Conservation (phyloP, 1,140 invertebrate genomes). For the Pseudomyrmex flavicornis region DNA sequence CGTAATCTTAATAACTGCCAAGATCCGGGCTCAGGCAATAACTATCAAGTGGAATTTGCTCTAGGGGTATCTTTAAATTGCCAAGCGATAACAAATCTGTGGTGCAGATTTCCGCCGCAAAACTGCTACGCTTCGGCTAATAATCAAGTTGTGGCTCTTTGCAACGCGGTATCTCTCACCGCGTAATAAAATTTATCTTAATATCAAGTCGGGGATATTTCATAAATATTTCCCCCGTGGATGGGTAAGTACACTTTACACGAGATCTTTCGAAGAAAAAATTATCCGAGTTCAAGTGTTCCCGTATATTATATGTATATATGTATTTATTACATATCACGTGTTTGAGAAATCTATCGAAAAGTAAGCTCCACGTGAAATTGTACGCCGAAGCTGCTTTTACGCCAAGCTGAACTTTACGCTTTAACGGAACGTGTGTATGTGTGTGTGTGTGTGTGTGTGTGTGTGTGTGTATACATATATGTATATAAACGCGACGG, state of each 20-base stretch:
- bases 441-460: not conserved
- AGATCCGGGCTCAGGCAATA: constrained; percentile 33
- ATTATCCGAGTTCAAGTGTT: not conserved
- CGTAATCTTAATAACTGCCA: constrained; percentile 58
- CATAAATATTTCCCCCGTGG: too few species aligned
- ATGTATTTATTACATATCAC: not conserved
- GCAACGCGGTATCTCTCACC: not conserved
- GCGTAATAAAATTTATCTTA: not conserved
- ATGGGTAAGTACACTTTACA: not conserved
- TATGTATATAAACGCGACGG: not conserved
- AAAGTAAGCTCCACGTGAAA: not conserved
- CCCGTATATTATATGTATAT: not conserved
- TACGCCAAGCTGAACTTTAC: constrained; percentile 19
- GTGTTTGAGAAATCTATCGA: constrained; percentile 8
- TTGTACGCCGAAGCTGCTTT: not conserved
- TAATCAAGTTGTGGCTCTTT: not conserved
- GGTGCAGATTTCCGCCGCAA: not conserved
- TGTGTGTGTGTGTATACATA: too few species aligned
- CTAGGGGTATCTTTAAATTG: constrained; percentile 39
- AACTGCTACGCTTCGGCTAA: not conserved
- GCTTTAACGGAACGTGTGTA: constrained; percentile 6
- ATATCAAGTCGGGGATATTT: not conserved
- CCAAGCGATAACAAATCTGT: constrained; percentile 24
- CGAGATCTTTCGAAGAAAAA: not conserved
- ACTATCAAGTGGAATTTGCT: constrained; percentile 53